Evolutionary conservation across 2,113 vertebrate species (phyloP).

Genomic region (Propithecus coquereli): DNA sequence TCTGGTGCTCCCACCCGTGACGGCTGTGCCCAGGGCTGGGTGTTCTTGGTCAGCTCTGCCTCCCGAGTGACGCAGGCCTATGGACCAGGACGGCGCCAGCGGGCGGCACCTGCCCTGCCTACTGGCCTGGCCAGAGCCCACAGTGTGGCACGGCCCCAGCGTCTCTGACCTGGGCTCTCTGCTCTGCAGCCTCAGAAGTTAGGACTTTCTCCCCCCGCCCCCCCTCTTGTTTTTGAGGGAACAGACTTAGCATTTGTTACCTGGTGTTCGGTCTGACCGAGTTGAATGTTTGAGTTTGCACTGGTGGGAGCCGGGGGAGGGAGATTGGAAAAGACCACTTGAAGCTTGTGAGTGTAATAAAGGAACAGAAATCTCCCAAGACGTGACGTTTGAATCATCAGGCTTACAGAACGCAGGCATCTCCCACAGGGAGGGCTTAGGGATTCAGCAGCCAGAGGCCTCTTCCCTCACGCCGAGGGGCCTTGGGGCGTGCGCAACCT

Average conservation of each 20-base stretch:
- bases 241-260: no score
- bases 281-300: not conserved
- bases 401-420: not conserved
- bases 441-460: not conserved
- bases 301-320: not conserved
- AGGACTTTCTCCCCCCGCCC: no score
- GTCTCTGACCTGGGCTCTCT: not conserved
- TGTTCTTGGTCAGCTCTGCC: rapidly evolving
- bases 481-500: rapidly evolving
- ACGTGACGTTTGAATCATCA: not conserved
- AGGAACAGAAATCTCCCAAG: not conserved
- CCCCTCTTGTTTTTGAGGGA: not conserved
- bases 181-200: not conserved
- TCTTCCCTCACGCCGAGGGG: rapidly evolving
- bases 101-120: not conserved
- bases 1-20: not conserved
- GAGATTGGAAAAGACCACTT: not conserved
- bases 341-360: not conserved
- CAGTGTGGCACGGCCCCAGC: not conserved
- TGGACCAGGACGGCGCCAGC: not conserved
- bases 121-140: no score
- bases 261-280: not conserved
- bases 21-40: no score
- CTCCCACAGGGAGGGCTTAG: no score
- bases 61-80: rapidly evolving